Conservation (phyloP, 2,113 vertebrate species). For the Ia io region DNA sequence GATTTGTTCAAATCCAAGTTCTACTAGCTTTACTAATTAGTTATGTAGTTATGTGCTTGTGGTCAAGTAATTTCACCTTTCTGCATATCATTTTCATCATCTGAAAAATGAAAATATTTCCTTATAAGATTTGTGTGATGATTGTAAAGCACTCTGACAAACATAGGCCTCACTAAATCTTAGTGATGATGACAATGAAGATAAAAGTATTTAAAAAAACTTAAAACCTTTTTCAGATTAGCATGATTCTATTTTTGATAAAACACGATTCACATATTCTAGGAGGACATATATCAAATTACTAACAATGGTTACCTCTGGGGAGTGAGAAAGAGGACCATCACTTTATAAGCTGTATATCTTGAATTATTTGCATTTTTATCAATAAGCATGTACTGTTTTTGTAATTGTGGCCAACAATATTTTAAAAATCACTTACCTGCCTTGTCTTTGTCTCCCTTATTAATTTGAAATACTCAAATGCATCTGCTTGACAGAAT, state of each 20-base stretch:
- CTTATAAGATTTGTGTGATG: background rate
- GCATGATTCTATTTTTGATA: conserved; percentile 1
- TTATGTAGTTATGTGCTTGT: background rate
- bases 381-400: conserved; percentile 2
- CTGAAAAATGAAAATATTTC: conserved; percentile 3
- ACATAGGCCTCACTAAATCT: conserved; percentile 19
- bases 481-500: conserved; percentile 22
- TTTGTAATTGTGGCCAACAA: conserved; percentile 27
- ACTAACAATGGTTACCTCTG: background rate
- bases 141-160: background rate
- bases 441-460: background rate
- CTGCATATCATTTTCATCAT: background rate
- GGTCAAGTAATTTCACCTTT: background rate
- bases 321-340: background rate
- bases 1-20: background rate
- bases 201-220: background rate
- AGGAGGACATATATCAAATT: background rate
- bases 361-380: conserved; percentile 42
- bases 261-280: background rate
- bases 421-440: conserved; percentile 19
- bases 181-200: background rate
- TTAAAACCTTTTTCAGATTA: conserved; percentile 17
- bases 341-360: background rate
- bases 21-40: background rate
- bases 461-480: background rate